phyloP scores from a whole-genome alignment of 2,797 vertebrate species.

The Ambastaia sidthimunki region DNA sequence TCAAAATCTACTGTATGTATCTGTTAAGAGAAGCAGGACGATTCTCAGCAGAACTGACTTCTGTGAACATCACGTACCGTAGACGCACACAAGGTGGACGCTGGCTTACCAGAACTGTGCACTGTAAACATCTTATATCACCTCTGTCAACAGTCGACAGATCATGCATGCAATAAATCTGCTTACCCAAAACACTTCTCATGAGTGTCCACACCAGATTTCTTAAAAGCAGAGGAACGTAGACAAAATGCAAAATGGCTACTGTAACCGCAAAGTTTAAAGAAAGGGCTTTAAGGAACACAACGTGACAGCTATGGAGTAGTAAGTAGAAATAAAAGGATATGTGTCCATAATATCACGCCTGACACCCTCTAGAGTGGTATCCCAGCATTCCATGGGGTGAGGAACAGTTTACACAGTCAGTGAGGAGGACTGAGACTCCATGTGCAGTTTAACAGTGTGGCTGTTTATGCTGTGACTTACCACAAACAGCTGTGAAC shows the following conservation, averaged over 20 bases:
- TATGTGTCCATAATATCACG: constrained; percentile 3
- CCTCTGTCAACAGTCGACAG: constrained; percentile 18
- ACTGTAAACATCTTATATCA: constrained; percentile 32
- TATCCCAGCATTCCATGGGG: not conserved
- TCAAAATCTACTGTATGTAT: not conserved
- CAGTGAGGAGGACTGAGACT: constrained; percentile 7
- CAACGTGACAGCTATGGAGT: not conserved
- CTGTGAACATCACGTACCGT: too few species aligned
- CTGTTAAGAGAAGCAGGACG: too few species aligned
- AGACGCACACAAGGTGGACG: constrained; percentile 29
- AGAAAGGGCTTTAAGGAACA: not conserved
- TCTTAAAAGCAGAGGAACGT: not conserved
- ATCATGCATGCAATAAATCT: constrained; percentile 27
- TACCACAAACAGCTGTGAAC: not conserved
- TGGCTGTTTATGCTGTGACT: not conserved
- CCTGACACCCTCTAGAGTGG: not conserved
- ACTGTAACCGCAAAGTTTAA: not conserved
- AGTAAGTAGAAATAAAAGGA: constrained; percentile 7
- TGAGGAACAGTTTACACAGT: constrained; percentile 18
- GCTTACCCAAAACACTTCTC: constrained; percentile 27
- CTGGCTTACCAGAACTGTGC: constrained; percentile 21
- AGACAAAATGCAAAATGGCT: not conserved
- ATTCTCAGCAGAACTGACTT: too few species aligned
- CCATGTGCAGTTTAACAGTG: not conserved
- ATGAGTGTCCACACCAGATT: constrained; percentile 34